Conservation (phyloP, 23 tunicate species). For the Ciona savignyi region DNA sequence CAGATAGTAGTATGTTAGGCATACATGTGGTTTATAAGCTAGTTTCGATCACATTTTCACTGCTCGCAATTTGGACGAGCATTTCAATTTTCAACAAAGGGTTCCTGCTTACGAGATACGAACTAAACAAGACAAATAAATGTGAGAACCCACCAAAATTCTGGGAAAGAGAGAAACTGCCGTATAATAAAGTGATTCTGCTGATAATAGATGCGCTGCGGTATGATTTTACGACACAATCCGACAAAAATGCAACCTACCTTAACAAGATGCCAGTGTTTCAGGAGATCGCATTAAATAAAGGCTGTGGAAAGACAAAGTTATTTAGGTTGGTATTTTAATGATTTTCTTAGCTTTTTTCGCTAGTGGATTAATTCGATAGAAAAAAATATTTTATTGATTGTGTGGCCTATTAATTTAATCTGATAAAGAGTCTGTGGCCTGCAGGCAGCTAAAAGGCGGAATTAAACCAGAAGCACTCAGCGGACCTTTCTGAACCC, state of each 20-base stretch:
- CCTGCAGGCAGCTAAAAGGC: too few relatives aligned
- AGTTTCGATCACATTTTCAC: too few relatives aligned
- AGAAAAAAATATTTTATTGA: too few relatives aligned
- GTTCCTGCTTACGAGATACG: constrained; percentile 71
- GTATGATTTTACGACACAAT: constrained; percentile 65
- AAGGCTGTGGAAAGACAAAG: constrained; percentile 55
- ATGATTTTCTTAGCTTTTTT: background rate
- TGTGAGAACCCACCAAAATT: constrained; percentile 11
- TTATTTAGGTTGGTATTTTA: constrained; percentile 40
- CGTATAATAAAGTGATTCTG: constrained; percentile 32
- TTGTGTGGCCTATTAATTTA: too few relatives aligned
- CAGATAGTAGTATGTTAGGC: too few relatives aligned
- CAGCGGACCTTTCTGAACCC: too few relatives aligned
- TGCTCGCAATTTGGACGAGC: too few relatives aligned
- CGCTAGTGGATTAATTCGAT: too few relatives aligned
- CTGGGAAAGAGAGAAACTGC: constrained; percentile 10
- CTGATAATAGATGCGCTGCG: constrained; percentile 86
- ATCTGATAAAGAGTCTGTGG: too few relatives aligned
- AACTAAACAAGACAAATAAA: constrained; percentile 29
- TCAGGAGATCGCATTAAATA: constrained; percentile 21
- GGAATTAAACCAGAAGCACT: too few relatives aligned
- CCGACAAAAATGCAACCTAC: constrained; percentile 29
- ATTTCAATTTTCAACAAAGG: too few relatives aligned
- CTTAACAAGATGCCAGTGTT: constrained; percentile 58
- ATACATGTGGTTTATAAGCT: too few relatives aligned